Base-by-base conservation (phyloP, 2,888 invertebrate species). In the Phengaris alcon region DNA sequence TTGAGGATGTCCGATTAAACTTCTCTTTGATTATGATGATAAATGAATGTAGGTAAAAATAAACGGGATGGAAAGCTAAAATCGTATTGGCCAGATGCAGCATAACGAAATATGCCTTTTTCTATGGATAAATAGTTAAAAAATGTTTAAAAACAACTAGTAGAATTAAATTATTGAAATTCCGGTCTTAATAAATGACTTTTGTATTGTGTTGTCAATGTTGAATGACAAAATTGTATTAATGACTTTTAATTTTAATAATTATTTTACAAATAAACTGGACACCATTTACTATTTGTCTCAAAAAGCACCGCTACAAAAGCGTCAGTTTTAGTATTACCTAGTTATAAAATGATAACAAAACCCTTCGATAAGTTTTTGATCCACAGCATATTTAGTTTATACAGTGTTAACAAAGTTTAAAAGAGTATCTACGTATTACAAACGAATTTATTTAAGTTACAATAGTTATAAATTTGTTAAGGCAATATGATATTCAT, bases 401-500 rank as follows among this genome's bases (percentile, higher is more conserved):
- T 72, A 72, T 72, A 54, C 72, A 35, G 70, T 72, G 72, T 52
- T 54, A 72, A 22, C 22, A 70, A 72, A 72, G 72, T 72, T 72
- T 72, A 72, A 52, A 22, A 72, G 72, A 52, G 52, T 72, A 52
- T 51, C 51, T 70, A 51, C 46, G n/a, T 51, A 70, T 52, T 51
- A 35, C 51, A 48, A 51, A 48, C 72, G 72, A 72, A 72, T 72
- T 72, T 72, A 72, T 72, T 72, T 72, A 72, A 72, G 72, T 72
- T 52, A 72, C 72, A 72, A 35, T 72, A 72, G 72, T 48, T 35
- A 13, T 52, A 72, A 52, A 10, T 15, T 12, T 54, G 72, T 48
- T 64, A 64, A 44, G 64, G 64, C 35, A 12, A 12, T 35, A 35
- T 64, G 22, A 35, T 12, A 15, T 57, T 22, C 22, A 22, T 22